phyloP scores from a whole-genome alignment of 2,113 vertebrate genomes.

The Gnathonemus longibarbis region DNA sequence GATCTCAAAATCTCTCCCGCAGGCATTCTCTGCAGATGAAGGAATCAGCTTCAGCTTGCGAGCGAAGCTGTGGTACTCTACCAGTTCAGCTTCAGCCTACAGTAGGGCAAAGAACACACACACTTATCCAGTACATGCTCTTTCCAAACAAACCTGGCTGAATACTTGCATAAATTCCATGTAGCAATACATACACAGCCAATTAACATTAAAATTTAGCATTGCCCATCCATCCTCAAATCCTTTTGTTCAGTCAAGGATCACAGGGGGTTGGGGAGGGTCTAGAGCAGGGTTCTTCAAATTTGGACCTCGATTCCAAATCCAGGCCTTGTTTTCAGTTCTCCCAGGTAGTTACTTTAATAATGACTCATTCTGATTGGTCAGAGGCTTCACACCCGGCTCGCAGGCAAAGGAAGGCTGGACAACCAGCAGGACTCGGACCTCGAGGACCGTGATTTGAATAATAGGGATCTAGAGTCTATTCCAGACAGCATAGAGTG shows the following conservation, averaged over 20 bases:
- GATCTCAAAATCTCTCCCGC: conserved; percentile 83
- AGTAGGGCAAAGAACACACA: not conserved
- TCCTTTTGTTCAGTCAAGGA: not conserved
- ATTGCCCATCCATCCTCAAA: not conserved
- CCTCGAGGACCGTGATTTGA: too few species aligned
- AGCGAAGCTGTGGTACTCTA: conserved; percentile 85
- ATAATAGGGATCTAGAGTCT: not conserved
- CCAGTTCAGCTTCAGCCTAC: conserved; percentile 73
- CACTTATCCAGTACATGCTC: not conserved
- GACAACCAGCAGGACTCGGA: too few species aligned
- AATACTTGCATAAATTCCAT: not conserved
- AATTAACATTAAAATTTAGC: not conserved
- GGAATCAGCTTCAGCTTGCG: conserved; percentile 90
- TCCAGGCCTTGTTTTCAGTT: too few species aligned
- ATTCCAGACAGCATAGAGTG: not conserved
- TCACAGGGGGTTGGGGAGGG: not conserved
- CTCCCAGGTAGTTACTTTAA: too few species aligned
- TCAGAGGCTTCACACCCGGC: too few species aligned
- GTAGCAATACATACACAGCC: not conserved
- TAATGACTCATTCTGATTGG: too few species aligned
- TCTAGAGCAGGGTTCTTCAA: too few species aligned
- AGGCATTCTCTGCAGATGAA: conserved; percentile 77
- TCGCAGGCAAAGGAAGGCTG: too few species aligned
- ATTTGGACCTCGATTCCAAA: too few species aligned
- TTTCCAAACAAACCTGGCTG: not conserved